Evolutionary conservation across 2,888 invertebrate genomes (phyloP).

Genomic region (Germaria angustata): DNA sequence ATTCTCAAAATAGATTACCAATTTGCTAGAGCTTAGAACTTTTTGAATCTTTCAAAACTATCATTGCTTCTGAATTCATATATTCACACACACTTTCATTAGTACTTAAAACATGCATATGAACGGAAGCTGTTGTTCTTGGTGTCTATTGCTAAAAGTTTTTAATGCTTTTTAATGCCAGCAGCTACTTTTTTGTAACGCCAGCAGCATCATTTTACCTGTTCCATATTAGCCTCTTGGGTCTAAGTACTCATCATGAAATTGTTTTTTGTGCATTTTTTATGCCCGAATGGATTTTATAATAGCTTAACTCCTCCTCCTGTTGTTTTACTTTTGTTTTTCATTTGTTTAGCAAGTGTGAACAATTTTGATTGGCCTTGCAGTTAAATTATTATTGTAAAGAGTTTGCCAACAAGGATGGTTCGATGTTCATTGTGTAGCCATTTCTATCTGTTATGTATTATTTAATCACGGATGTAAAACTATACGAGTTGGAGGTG

Average conservation of each 20-base stretch:
- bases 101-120: neutral
- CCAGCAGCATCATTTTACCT: slow-evolving; percentile 18
- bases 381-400: slow-evolving; percentile 6
- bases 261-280: slow-evolving; percentile 6
- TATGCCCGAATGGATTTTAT: slow-evolving; percentile 40
- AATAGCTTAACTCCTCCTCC: neutral
- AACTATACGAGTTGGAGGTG: too few species aligned
- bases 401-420: too few species aligned
- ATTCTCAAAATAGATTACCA: neutral
- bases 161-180: slow-evolving; percentile 15
- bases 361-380: slow-evolving; percentile 43
- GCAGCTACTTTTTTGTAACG: neutral
- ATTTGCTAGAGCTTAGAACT: neutral
- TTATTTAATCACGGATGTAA: too few species aligned
- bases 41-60: neutral
- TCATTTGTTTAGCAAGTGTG: neutral
- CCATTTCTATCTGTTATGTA: too few species aligned
- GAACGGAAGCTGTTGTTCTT: neutral
- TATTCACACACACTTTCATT: neutral
- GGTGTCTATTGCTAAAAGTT: slow-evolving; percentile 1
- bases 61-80: neutral
- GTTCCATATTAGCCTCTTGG: slow-evolving; percentile 22
- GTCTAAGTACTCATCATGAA: slow-evolving; percentile 22
- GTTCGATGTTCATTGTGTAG: too few species aligned
- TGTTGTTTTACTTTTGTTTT: neutral